phyloP scores from a whole-genome alignment of 2,113 vertebrate species.

The Ceyx melanurus region DNA sequence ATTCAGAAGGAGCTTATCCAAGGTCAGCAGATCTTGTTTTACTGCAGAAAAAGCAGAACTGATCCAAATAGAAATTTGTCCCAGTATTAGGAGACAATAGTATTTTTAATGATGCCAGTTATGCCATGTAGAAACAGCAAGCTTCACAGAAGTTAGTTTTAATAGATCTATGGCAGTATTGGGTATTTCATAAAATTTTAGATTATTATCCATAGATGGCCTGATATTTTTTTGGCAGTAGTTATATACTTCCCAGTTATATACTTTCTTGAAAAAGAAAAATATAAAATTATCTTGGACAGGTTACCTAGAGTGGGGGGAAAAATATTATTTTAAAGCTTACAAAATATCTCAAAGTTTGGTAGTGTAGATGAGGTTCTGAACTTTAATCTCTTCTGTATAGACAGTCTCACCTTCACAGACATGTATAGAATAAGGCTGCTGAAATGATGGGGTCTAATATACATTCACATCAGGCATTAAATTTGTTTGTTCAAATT shows the following conservation, averaged over 20 bases:
- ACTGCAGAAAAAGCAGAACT: neutral
- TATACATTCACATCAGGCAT: neutral
- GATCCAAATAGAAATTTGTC: rapidly evolving
- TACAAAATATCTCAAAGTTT: neutral
- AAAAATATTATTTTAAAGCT: neutral
- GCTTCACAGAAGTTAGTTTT: neutral
- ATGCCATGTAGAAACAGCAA: neutral
- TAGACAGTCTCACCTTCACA: neutral
- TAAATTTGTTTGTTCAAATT: neutral
- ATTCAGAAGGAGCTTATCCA: neutral
- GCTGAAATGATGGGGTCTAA: neutral
- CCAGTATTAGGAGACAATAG: neutral
- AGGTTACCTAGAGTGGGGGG: neutral
- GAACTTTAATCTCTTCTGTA: neutral
- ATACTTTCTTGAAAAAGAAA: neutral
- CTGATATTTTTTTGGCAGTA: neutral
- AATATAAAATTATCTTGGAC: neutral
- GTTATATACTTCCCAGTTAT: neutral
- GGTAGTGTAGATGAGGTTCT: neutral
- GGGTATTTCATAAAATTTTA: neutral
- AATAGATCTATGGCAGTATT: neutral
- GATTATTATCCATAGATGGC: neutral
- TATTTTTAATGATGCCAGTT: neutral
- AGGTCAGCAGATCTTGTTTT: neutral
- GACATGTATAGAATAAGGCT: neutral